phyloP scores from a whole-genome alignment of 2,888 invertebrate genomes.

The Eilema caniola region DNA sequence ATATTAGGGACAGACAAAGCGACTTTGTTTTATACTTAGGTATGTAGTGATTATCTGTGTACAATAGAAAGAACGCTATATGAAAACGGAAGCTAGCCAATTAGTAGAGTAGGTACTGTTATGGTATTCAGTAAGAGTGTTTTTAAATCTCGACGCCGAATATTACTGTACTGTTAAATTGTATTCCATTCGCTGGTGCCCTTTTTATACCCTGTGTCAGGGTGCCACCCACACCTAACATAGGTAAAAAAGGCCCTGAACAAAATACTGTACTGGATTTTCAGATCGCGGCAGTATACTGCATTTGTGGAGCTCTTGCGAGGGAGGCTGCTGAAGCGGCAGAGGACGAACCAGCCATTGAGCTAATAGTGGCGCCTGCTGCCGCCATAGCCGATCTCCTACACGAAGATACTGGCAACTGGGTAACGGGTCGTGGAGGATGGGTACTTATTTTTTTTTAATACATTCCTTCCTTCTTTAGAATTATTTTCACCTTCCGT shows the following conservation, averaged over 20 bases:
- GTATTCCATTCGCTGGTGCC: no score
- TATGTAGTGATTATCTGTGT: no score
- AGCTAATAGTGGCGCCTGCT: conserved; percentile 83
- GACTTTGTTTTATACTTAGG: no score
- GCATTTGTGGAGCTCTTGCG: conserved; percentile 93
- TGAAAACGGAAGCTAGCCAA: no score
- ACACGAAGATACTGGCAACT: conserved; percentile 92
- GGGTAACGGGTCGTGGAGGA: conserved; percentile 95
- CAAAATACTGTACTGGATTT: neutral
- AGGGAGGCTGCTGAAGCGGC: conserved; percentile 90
- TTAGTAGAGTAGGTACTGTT: no score
- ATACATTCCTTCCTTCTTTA: neutral
- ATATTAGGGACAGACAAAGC: no score
- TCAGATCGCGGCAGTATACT: conserved; percentile 91
- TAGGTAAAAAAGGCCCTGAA: neutral
- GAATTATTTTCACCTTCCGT: neutral
- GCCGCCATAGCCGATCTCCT: conserved; percentile 92
- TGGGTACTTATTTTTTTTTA: conserved; percentile 88
- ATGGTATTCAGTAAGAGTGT: no score
- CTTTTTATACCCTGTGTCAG: no score
- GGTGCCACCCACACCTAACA: no score
- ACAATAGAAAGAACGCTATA: no score
- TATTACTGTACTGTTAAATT: no score
- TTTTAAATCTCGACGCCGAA: no score
- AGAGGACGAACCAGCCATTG: conserved; percentile 87